These are phyloP conservation scores for Lepidocyrtoides sp. DNA, from an alignment of 2,888 invertebrate genomes.

Conservation along the genomic window DNA sequence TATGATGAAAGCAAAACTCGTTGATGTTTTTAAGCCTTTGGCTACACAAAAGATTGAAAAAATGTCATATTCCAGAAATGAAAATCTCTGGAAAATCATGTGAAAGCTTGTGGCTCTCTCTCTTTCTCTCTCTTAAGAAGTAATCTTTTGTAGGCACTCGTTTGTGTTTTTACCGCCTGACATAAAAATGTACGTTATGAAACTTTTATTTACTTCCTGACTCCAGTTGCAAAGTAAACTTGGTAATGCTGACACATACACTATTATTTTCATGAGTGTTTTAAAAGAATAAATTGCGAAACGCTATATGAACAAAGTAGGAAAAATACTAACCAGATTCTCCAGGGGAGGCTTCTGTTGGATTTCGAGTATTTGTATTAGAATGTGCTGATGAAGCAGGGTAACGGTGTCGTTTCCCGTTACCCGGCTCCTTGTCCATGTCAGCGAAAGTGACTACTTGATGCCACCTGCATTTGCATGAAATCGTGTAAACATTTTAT, in stretches of 20 bases:
- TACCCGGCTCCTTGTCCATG: conserved; percentile 70
- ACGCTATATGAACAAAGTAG: not conserved
- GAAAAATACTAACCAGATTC: conserved; percentile 58
- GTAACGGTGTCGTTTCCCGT: conserved; percentile 52
- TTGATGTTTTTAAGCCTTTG: conserved; percentile 23
- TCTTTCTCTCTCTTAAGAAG: not conserved
- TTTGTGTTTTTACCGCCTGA: not conserved
- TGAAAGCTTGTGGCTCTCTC: not conserved
- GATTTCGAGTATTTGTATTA: conserved; percentile 51
- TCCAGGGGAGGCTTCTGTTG: conserved; percentile 31
- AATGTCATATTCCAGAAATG: conserved; percentile 29
- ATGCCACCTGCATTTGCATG: conserved; percentile 69
- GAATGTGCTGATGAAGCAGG: conserved; percentile 53
- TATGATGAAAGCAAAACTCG: conserved; percentile 47
- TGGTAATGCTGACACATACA: not conserved
- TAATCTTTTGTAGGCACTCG: not conserved
- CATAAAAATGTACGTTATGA: not conserved
- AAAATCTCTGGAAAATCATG: conserved; percentile 25
- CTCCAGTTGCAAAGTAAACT: not conserved
- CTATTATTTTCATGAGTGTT: conserved; percentile 3
- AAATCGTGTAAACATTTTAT: conserved; percentile 34
- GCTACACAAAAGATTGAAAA: conserved; percentile 32
- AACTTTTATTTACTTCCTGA: not conserved
- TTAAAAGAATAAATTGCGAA: not conserved
- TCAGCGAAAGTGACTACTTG: conserved; percentile 75